Evolutionary conservation across 2,888 invertebrate genomes (phyloP).

Genomic region (Tetragnatha montana): DNA sequence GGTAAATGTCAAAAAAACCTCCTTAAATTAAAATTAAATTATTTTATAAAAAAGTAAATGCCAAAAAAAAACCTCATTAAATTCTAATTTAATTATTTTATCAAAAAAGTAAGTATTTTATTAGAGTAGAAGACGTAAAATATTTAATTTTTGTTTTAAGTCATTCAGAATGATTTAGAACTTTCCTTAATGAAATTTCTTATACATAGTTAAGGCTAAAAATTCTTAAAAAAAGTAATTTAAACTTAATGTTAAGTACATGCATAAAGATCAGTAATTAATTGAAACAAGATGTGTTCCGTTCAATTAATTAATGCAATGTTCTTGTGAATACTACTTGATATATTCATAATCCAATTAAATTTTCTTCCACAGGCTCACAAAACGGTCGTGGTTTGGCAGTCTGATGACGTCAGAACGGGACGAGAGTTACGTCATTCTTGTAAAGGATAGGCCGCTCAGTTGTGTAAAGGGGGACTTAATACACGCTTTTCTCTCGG

Average conservation of each 20-base stretch:
- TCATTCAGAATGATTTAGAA: too few species aligned
- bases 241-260: not conserved
- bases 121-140: too few species aligned
- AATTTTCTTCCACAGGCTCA: slow-evolving; percentile 78
- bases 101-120: too few species aligned
- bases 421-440: slow-evolving; percentile 95
- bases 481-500: slow-evolving; percentile 98
- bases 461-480: slow-evolving; percentile 98
- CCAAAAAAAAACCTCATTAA: too few species aligned
- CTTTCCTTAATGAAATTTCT: not conserved
- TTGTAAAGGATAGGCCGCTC: slow-evolving; percentile 96
- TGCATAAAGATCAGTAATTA: not conserved
- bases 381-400: slow-evolving; percentile 99
- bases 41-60: too few species aligned
- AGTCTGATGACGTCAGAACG: slow-evolving; percentile 89
- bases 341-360: too few species aligned
- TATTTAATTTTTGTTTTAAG: not conserved
- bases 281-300: too few species aligned
- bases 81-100: too few species aligned
- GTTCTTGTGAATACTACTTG: too few species aligned
- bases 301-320: too few species aligned
- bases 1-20: too few species aligned
- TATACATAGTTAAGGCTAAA: not conserved
- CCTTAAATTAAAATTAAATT: too few species aligned
- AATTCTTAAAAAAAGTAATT: not conserved